A percentile compares a stretch with the other conserved stretches of the same genome.
phyloP scores from a whole-genome alignment of 2,797 vertebrate species.

The Rhabdomys pumilio region DNA sequence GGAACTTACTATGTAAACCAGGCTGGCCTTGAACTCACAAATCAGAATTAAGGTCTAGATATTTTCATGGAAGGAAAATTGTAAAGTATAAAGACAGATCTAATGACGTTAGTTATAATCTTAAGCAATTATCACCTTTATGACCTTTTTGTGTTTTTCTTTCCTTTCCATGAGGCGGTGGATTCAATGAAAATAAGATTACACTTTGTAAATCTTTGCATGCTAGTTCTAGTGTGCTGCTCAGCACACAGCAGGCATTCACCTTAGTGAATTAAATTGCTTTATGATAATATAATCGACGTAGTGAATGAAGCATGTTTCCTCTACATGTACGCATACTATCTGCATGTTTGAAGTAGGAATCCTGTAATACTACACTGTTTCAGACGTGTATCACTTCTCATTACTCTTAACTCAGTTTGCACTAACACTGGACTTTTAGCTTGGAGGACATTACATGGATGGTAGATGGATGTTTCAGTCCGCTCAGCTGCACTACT shows the following conservation, averaged over 20 bases:
- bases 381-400: conserved; percentile 44
- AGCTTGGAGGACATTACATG: conserved; percentile 1
- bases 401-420: conserved; percentile 31
- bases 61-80: conserved; percentile 20
- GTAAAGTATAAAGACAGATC: not conserved
- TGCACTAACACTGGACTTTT: conserved; percentile 14
- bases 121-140: not conserved
- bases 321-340: not conserved
- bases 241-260: not conserved
- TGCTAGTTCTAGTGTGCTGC: not conserved
- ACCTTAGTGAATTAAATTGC: not conserved
- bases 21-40: not conserved
- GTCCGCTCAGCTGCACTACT: not conserved
- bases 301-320: conserved; percentile 20
- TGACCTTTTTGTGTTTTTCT: not conserved
- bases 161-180: not conserved
- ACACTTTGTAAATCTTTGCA: conserved; percentile 6
- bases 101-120: not conserved
- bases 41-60: not conserved
- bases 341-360: not conserved
- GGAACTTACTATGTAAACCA: not conserved
- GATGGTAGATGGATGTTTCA: not conserved
- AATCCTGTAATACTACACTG: not conserved
- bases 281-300: not conserved
- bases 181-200: not conserved